Evolutionary conservation across 1,140 invertebrate genomes (phyloP), one percentile per base, ranked within the genome.

Genomic region (Diachasma alloeum): DNA sequence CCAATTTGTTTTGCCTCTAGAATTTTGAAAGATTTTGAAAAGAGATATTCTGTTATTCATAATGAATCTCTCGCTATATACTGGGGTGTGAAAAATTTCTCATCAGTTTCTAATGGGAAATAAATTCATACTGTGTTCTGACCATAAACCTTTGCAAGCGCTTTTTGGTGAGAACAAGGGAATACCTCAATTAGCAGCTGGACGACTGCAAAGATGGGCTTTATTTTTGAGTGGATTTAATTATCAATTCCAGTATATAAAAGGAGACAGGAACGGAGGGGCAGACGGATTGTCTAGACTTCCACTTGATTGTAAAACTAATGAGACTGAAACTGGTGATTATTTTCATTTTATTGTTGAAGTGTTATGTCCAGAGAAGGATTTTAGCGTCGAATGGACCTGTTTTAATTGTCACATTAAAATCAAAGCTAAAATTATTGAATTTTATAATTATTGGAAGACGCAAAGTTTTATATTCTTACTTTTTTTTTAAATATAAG

Each of bases 11-110:
- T 84, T 80, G 86, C 85, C 10, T 91, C 90, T 0, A 78, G 85
- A 70, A 84, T 82, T 6, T 78, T 92, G 22, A 80, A 72, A 36
- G 66, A 81, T 37, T 76, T 89, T 3, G 88, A 92, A 82, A 79
- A 81, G 78, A 46, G n/a, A n/a, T n/a, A n/a, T n/a, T n/a, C n/a
- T n/a, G n/a, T n/a, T n/a, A n/a, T n/a, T n/a, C n/a, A n/a, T n/a
- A n/a, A n/a, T n/a, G n/a, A n/a, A n/a, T n/a, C n/a, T n/a, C n/a
- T n/a, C n/a, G 91, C 89, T 78, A 86, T 93, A 67, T 80, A 90
- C 26, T 92, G 83, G 83, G 87, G 84, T 1, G 87, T 92, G 0
- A 83, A 87, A 56, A 90, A 89, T 78, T 92, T 92, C n/a, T 79
- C 86, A 91, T 67, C 78, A 88, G 26, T 92, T 90, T 80, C 66